Evolutionary conservation across 1,140 invertebrate species (phyloP).

Genomic region (Acyrthosiphon pisum): DNA sequence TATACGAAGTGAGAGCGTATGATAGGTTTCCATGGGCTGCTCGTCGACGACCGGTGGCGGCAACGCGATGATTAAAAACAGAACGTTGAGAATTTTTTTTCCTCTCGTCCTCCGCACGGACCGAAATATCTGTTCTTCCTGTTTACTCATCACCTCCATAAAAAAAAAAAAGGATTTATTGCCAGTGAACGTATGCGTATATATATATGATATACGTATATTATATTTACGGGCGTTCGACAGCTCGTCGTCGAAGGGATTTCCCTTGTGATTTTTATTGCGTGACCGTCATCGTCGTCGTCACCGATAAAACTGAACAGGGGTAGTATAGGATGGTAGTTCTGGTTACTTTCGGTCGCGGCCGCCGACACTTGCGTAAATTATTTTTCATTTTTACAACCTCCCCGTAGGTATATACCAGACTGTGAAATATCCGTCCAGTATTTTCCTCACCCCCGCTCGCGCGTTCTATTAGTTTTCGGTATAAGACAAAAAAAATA

Average conservation of each 20-base stretch:
- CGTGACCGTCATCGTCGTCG: constrained; percentile 5
- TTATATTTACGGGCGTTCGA: constrained; percentile 50
- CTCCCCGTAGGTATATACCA: neutral
- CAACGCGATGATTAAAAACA: constrained; percentile 51
- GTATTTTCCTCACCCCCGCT: neutral
- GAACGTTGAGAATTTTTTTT: constrained; percentile 41
- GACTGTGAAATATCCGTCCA: neutral
- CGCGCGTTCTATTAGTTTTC: neutral
- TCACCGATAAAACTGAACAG: constrained; percentile 39
- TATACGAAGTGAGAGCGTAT: constrained; percentile 9
- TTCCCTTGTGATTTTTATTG: constrained; percentile 43
- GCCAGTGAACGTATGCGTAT: neutral
- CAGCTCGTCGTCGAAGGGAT: constrained; percentile 41
- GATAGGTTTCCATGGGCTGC: constrained; percentile 9
- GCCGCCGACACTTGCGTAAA: neutral
- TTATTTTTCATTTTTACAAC: constrained; percentile 44
- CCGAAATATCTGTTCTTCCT: constrained; percentile 53
- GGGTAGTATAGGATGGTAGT: neutral
- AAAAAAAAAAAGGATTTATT: constrained; percentile 54
- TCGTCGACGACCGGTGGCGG: constrained; percentile 6
- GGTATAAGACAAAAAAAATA: neutral
- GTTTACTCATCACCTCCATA: constrained; percentile 52
- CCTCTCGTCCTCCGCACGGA: neutral
- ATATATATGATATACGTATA: neutral
- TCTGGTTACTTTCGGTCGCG: constrained; percentile 50